phyloP scores from a whole-genome alignment of 2,797 vertebrate genomes.

The Centropyge bicolor region DNA sequence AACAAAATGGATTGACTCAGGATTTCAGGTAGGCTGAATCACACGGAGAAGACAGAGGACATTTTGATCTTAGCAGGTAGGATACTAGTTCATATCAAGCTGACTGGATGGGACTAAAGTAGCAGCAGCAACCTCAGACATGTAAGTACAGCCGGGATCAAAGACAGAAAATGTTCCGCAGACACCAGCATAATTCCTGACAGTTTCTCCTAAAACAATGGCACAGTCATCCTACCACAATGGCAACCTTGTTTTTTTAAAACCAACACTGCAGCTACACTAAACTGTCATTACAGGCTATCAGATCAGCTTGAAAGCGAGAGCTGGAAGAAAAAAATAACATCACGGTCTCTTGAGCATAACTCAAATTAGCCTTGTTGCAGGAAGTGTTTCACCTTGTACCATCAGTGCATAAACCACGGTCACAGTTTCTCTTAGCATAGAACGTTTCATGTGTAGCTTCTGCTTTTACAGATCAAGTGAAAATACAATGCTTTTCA shows the following conservation, averaged over 20 bases:
- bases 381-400: constrained; percentile 59
- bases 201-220: constrained; percentile 55
- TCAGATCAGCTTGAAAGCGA: constrained; percentile 20
- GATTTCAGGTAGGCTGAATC: constrained; percentile 2
- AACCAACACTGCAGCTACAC: constrained; percentile 32
- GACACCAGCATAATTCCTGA: constrained; percentile 27
- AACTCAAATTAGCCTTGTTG: constrained; percentile 50
- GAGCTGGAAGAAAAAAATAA: constrained; percentile 28
- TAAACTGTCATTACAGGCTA: constrained; percentile 51
- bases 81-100: constrained; percentile 13
- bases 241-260: constrained; percentile 36
- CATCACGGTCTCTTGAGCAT: constrained; percentile 5
- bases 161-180: constrained; percentile 53
- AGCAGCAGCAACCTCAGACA: constrained; percentile 36
- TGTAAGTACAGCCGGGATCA: constrained; percentile 54
- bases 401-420: constrained; percentile 58
- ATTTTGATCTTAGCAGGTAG: constrained; percentile 30
- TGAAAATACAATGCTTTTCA: not conserved
- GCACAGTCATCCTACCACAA: constrained; percentile 39
- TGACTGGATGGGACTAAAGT: not conserved
- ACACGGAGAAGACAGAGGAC: constrained; percentile 11
- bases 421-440: constrained; percentile 8
- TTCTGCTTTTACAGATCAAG: constrained; percentile 9
- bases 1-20: not conserved
- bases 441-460: not conserved